Conservation (phyloP, 1,140 invertebrate genomes). For the Hyles vespertilio region DNA sequence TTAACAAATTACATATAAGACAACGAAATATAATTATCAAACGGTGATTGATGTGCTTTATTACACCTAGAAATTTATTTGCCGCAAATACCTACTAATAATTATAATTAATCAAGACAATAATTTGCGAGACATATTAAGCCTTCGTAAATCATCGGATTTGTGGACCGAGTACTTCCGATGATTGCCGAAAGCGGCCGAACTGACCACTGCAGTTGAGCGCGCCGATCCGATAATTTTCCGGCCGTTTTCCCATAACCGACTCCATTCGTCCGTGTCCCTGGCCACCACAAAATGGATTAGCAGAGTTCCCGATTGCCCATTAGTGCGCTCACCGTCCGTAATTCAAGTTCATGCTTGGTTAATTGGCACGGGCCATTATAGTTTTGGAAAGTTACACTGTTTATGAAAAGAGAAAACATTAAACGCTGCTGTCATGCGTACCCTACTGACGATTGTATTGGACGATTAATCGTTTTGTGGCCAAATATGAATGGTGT, state of each 20-base stretch:
- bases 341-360: slow-evolving; percentile 15
- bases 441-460: too few relatives aligned
- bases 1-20: too few relatives aligned
- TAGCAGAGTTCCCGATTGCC: slow-evolving; percentile 23
- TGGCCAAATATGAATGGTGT: too few relatives aligned
- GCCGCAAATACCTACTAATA: too few relatives aligned
- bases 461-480: too few relatives aligned
- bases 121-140: too few relatives aligned
- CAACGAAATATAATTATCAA: too few relatives aligned
- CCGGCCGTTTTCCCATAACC: slow-evolving; percentile 22
- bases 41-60: too few relatives aligned
- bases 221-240: slow-evolving; percentile 15
- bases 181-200: not conserved
- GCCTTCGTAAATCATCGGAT: too few relatives aligned
- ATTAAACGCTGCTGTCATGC: not conserved
- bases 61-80: too few relatives aligned
- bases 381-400: slow-evolving; percentile 8
- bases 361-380: slow-evolving; percentile 8
- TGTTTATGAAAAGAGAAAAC: slow-evolving; percentile 2
- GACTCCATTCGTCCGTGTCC: slow-evolving; percentile 9
- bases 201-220: slow-evolving; percentile 1
- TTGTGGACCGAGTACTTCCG: too few relatives aligned
- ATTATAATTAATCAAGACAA: too few relatives aligned
- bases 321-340: slow-evolving; percentile 12
- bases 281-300: slow-evolving; percentile 23